Conservation (phyloP, 2,888 invertebrate species). For the Aphrophora alni region DNA sequence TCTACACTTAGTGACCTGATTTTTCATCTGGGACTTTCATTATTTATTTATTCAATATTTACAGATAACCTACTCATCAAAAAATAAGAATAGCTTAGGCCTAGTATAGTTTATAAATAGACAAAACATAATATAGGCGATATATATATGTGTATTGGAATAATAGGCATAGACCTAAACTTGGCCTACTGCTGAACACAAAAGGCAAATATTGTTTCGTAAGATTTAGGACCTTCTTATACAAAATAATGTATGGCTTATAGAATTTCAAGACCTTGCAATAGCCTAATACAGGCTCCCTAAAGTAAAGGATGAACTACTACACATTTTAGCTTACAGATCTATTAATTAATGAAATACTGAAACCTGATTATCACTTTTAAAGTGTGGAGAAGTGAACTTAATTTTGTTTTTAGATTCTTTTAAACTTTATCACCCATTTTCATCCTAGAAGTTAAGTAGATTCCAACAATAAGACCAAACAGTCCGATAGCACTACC, state of each 20-base stretch:
- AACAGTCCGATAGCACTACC: slow-evolving; percentile 99
- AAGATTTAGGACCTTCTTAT: neutral
- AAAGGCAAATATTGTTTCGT: no score
- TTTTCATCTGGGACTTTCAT: no score
- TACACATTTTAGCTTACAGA: neutral
- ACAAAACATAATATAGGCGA: no score
- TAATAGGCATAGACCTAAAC: no score
- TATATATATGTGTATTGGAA: no score
- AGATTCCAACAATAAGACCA: slow-evolving; percentile 97
- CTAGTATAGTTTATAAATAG: no score
- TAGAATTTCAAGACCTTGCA: neutral
- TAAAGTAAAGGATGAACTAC: neutral
- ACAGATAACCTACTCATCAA: no score
- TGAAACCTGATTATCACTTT: neutral
- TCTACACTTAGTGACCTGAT: no score
- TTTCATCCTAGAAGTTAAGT: slow-evolving; percentile 84
- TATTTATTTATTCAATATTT: no score
- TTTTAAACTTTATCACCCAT: slow-evolving; percentile 49
- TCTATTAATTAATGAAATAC: neutral
- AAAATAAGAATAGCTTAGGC: no score
- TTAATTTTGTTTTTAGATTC: neutral
- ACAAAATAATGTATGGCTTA: neutral
- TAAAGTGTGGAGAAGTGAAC: neutral
- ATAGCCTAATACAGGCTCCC: neutral
- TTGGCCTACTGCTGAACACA: no score